Conservation (phyloP, 2,113 vertebrate species). For the Tetraodon nigroviridis region DNA sequence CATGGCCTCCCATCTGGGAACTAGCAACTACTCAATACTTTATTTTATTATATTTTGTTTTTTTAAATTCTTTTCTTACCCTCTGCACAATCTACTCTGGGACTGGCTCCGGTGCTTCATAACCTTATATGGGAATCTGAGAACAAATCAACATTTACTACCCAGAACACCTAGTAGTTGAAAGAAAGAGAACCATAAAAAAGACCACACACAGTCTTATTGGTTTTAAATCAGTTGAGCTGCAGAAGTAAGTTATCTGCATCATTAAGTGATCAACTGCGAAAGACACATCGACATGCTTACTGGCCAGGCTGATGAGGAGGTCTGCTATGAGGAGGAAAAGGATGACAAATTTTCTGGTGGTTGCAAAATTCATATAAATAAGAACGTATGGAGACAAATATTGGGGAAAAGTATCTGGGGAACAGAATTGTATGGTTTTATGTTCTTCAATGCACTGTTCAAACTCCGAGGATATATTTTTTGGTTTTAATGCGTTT, state of each 20-base stretch:
- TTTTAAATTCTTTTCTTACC: background rate
- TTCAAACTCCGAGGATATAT: conserved; percentile 31
- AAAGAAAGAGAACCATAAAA: no score
- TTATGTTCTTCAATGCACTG: conserved; percentile 16
- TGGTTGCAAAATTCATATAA: no score
- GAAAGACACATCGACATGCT: no score
- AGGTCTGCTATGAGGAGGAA: no score
- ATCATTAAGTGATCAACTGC: background rate
- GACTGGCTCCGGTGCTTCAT: conserved; percentile 29
- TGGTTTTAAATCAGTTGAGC: no score
- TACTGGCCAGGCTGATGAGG: no score
- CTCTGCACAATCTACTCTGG: conserved; percentile 27
- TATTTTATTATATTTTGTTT: conserved; percentile 26
- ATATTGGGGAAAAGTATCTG: no score
- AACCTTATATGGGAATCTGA: conserved; percentile 21
- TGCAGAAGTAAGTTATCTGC: conserved; percentile 40
- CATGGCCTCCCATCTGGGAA: conserved; percentile 30
- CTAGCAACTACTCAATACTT: conserved; percentile 42
- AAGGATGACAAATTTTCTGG: no score
- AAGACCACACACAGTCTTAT: no score
- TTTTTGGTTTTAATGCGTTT: conserved; percentile 43
- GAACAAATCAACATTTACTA: background rate
- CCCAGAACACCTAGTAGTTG: no score
- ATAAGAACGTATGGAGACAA: no score
- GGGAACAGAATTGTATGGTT: background rate